Evolutionary conservation across 2,888 invertebrate species (phyloP), one percentile per base, ranked within the genome.

Genomic region (Ligdia adustata): DNA sequence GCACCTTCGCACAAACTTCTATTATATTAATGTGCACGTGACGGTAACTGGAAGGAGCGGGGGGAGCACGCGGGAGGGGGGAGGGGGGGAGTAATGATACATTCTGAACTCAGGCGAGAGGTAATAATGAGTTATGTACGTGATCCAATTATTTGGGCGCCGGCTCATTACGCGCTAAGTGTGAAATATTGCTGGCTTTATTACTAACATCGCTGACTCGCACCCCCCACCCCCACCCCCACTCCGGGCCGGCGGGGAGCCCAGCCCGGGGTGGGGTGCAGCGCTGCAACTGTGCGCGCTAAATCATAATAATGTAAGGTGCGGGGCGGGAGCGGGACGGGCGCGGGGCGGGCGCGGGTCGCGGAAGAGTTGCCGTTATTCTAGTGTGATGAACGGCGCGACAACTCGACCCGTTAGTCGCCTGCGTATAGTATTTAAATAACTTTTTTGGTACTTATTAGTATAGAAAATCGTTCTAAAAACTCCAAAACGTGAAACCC

Each of bases 101-200:
- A 87, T 88, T 82, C 85, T 80, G 76, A 76, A 83, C 75, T 82
- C 83, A 84, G 85, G 82, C 80, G 84, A 88, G 87, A 89, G 85
- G 86, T 91, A 90, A 90, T 91, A 90, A 91, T 91, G 90, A 91
- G 83, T 90, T 90, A 91, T 91, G 89, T 90, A 91, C 90, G 91
- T 91, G 91, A 91, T 91, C 91, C 90, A 90, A 91, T 91, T 91
- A 91, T 91, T 91, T 90, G 84, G 90, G 89, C 85, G 87, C 87
- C 82, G 85, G 85, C 88, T 90, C 90, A 90, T 91, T 91, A 91
- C 89, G 82, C 85, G 87, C 84, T 90, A 90, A 90, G 90, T 90
- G 90, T 90, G 90, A 90, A 90, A 90, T 90, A 90, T 90, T 80
- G 87, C 88, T 75, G 79, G 85, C 85, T 87, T 88, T 88, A 88